Conservation (phyloP, 2,113 vertebrate species). For the Coryphaenoides rupestris region DNA sequence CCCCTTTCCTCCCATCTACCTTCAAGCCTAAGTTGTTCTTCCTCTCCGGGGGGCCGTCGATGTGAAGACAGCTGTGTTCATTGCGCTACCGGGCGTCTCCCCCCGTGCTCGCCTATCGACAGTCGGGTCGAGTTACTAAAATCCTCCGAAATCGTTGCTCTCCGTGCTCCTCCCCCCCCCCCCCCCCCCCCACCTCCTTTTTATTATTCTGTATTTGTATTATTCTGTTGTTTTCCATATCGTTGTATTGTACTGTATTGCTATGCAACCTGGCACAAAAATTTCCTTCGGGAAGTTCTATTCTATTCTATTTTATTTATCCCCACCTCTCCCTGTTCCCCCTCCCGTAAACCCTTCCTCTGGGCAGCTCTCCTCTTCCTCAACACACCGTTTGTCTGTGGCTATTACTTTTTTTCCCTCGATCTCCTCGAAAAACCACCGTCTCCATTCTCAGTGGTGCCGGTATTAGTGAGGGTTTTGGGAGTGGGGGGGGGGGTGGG, state of each 20-base stretch:
- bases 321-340: neutral
- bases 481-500: slow-evolving; percentile 34
- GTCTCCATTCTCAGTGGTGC: slow-evolving; percentile 1
- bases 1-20: too few species aligned
- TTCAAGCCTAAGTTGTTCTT: too few species aligned
- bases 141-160: too few species aligned
- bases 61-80: too few species aligned
- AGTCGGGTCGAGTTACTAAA: too few species aligned
- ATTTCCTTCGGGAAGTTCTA: too few species aligned
- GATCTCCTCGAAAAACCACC: slow-evolving; percentile 17
- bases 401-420: slow-evolving; percentile 24
- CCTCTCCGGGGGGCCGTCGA: too few species aligned
- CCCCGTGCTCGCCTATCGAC: too few species aligned
- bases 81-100: too few species aligned
- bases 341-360: slow-evolving; percentile 24
- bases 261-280: too few species aligned
- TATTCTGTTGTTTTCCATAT: too few species aligned
- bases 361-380: slow-evolving; percentile 20
- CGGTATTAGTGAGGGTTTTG: slow-evolving; percentile 22
- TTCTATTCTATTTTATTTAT: slow-evolving; percentile 9
- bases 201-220: neutral
- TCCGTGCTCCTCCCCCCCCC: neutral
- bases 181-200: neutral
- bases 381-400: slow-evolving; percentile 19
- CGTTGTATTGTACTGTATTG: too few species aligned